Evolutionary conservation across 2,113 vertebrate genomes (phyloP).

Genomic region (Tenrec ecaudatus): DNA sequence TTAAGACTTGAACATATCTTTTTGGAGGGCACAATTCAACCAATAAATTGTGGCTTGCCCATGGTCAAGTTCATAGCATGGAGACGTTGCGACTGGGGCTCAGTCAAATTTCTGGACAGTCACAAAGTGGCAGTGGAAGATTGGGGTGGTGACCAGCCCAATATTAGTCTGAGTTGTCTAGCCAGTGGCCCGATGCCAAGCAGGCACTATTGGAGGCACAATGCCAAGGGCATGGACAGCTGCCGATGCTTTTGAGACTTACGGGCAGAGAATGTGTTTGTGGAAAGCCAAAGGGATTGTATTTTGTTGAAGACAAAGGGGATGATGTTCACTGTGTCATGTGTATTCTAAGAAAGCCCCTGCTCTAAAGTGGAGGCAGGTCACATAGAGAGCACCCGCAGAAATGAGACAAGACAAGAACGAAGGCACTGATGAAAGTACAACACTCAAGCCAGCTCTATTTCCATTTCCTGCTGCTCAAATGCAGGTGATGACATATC

Average conservation of each 20-base stretch:
- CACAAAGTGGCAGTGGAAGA: neutral
- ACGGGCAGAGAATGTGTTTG: neutral
- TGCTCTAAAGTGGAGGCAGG: neutral
- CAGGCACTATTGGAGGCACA: rapidly evolving
- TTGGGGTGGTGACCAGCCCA: neutral
- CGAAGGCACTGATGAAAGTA: neutral
- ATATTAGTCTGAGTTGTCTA: constrained; percentile 56
- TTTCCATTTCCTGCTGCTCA: neutral
- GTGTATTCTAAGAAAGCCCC: neutral
- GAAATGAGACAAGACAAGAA: constrained; percentile 33
- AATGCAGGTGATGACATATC: neutral
- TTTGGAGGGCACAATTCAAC: neutral
- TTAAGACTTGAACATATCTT: neutral
- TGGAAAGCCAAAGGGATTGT: constrained; percentile 6
- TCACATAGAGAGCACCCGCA: neutral
- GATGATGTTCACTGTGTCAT: constrained; percentile 22
- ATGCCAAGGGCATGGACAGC: neutral
- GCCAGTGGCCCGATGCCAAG: constrained; percentile 45
- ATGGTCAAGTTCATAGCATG: neutral
- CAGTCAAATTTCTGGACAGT: neutral
- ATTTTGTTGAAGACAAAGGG: neutral
- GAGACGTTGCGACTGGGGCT: neutral
- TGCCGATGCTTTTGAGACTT: neutral
- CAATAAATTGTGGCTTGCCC: neutral
- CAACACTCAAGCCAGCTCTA: neutral